These are phyloP conservation scores for Hemicordylus capensis DNA, from an alignment of 2,113 vertebrate species.

Conservation along the genomic window DNA sequence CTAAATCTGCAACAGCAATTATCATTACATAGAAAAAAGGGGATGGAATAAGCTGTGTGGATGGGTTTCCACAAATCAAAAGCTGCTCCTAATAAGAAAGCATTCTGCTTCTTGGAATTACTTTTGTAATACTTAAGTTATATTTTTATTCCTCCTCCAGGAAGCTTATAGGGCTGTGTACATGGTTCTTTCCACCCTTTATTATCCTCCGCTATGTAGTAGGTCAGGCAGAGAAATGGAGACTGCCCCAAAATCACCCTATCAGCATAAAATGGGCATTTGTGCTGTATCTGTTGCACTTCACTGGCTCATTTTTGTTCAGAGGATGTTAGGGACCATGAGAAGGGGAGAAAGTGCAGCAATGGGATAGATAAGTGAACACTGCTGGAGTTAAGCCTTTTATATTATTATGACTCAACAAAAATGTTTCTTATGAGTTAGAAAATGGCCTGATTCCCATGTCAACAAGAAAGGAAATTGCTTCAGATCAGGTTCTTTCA, in stretches of 20 bases:
- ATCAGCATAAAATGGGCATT: background rate
- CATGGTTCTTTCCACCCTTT: background rate
- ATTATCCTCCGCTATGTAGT: background rate
- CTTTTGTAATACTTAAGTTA: background rate
- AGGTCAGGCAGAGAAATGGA: background rate
- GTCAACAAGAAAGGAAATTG: slow-evolving; percentile 19
- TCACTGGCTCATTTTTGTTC: background rate
- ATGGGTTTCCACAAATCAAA: background rate
- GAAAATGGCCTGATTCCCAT: slow-evolving; percentile 18
- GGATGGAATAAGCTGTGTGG: background rate
- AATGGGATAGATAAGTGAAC: background rate
- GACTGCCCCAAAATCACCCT: background rate
- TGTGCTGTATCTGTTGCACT: no score
- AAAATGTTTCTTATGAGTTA: background rate
- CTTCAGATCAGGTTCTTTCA: slow-evolving; percentile 1
- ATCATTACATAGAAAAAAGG: background rate
- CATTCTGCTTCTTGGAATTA: background rate
- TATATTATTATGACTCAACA: background rate
- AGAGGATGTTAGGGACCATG: background rate
- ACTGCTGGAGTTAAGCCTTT: background rate
- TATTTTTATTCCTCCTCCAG: background rate
- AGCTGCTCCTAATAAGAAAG: background rate
- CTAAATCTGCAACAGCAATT: background rate
- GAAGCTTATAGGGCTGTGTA: no score
- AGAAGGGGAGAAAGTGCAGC: background rate